A percentile compares a stretch with the other conserved stretches of the same genome.
Conservation (phyloP, 2,888 invertebrate genomes). For the Philereme transversata region DNA sequence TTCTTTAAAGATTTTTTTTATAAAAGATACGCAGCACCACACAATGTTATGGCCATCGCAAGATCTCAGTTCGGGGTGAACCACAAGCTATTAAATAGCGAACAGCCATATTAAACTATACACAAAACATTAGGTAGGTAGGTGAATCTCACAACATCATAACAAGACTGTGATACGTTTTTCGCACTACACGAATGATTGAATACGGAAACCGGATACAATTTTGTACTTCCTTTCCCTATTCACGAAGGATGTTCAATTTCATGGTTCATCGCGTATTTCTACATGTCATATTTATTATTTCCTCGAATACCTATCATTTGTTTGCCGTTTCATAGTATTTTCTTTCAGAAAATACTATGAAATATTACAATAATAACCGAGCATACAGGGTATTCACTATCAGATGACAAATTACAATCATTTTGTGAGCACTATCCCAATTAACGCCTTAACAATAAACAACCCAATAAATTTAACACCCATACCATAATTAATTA, state of each 20-base stretch:
- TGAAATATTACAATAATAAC: too few relatives aligned
- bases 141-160: background rate
- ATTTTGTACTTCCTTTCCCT: constrained; percentile 23
- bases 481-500: too few relatives aligned
- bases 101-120: background rate
- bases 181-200: constrained; percentile 20
- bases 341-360: background rate
- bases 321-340: background rate
- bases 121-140: background rate
- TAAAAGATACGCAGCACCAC: too few relatives aligned
- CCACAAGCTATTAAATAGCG: too few relatives aligned
- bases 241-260: constrained; percentile 39
- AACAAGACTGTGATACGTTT: constrained; percentile 1
- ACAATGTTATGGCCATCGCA: too few relatives aligned
- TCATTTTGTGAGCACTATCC: too few relatives aligned
- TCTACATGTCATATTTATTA: constrained; percentile 15
- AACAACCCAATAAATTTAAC: too few relatives aligned
- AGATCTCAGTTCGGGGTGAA: too few relatives aligned
- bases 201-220: constrained; percentile 29
- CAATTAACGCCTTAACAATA: too few relatives aligned
- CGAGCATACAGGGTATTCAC: too few relatives aligned
- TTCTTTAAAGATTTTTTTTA: too few relatives aligned
- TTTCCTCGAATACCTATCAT: background rate
- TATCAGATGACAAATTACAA: too few relatives aligned
- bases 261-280: constrained; percentile 39